Evolutionary conservation across 2,888 invertebrate genomes (phyloP), one percentile per base, ranked within the genome.

Genomic region (Synanthedon tipuliformis): DNA sequence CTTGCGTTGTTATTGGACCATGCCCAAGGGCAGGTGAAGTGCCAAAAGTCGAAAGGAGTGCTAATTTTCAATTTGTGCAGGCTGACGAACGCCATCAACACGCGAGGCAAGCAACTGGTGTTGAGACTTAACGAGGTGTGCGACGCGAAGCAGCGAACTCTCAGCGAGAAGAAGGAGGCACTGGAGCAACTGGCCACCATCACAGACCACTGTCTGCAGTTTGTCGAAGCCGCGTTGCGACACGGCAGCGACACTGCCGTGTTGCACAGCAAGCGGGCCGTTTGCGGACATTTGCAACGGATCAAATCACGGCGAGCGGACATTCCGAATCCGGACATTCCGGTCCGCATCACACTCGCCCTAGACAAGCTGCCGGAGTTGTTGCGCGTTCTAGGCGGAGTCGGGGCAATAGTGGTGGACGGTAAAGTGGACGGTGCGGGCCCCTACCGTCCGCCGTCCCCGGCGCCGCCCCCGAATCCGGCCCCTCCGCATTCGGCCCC

Each of bases 321-420:
- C 83, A 95, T 95, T 73, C 95, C 95, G 60, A 95, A 95, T 89
- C 95, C 95, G 15, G 95, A 95, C 84, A 94, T 95, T 63, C 95
- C 95, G 41, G 94, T 95, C 60, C 89, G 95, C 68, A 94, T 95
- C 75, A 91, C 92, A 74, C 88, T 95, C 55, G 92, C 92, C 64
- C 84, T 94, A 59, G 94, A 94, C 75, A 94, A 94, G 86, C 91
- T 95, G 65, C 91, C 93, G 51, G 95, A 95, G 71, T 88, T 95
- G 54, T 89, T 94, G 64, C n/a, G 15, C 73, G 94, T 94, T 59
- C 89, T 95, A 63, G 91, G 92, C 50, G 91, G 91, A 52, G 91
- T 95, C 70, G 95, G 95, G 58, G 92, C 92, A 57, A 93, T 95
- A 65, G 92, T 95, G 49, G 95, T 95, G 56, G 95, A 95, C 81